A percentile compares a stretch with the other conserved stretches of the same genome.
Evolutionary conservation across 2,113 vertebrate genomes (phyloP).

Genomic region (Laticauda laticaudata): DNA sequence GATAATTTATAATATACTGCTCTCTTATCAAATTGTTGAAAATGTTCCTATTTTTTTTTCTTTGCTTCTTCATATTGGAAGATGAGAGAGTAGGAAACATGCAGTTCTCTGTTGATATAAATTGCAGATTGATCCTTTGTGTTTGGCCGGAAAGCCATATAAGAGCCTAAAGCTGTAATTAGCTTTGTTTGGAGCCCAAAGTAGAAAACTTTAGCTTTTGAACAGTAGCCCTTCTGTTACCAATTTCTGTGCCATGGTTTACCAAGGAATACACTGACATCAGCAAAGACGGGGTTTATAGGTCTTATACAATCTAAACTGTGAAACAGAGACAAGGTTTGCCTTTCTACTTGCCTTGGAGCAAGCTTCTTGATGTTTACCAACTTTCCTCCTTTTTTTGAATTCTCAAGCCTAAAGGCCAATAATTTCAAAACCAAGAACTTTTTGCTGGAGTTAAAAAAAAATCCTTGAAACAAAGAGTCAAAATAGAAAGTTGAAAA

Average conservation of each 20-base stretch:
- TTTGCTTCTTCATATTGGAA: not conserved
- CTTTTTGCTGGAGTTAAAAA: fast-evolving
- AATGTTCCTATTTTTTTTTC: not conserved
- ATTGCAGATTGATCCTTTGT: conserved; percentile 2
- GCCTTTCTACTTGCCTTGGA: conserved; percentile 26
- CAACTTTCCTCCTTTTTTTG: not conserved
- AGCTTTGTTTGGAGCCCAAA: conserved; percentile 13
- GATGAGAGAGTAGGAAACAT: not conserved
- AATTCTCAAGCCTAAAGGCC: not conserved
- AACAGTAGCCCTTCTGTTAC: conserved; percentile 13
- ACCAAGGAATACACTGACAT: conserved; percentile 20
- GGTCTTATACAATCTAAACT: conserved; percentile 7
- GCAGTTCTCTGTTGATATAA: not conserved
- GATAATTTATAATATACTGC: not conserved
- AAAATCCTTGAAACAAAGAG: not conserved
- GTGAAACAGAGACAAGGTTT: conserved; percentile 27
- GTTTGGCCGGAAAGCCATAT: not conserved
- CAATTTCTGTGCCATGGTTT: not conserved
- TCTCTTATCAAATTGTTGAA: not conserved
- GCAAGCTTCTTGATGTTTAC: not conserved
- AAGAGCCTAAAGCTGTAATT: not conserved
- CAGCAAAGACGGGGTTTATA: not conserved
- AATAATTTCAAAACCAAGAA: not conserved
- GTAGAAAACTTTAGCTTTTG: conserved; percentile 3
- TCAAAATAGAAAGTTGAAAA: not conserved